These are phyloP conservation scores for Chascanopsetta lugubris DNA, from an alignment of 2,113 vertebrate species.

Conservation along the genomic window DNA sequence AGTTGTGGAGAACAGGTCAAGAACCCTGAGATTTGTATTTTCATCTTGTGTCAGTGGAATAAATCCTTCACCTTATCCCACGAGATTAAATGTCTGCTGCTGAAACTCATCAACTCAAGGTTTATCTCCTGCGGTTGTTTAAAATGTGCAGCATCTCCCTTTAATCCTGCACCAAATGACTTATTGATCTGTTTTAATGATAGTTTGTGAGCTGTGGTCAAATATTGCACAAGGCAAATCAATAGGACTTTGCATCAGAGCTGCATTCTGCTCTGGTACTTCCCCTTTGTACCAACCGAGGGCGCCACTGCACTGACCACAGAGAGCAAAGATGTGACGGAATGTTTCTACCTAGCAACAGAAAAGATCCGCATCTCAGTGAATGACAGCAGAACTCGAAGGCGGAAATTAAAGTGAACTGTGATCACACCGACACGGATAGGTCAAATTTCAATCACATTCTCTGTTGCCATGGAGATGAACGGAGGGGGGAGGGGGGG, in stretches of 20 bases:
- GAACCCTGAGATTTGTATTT: conserved; percentile 28
- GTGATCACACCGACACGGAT: too few relatives aligned
- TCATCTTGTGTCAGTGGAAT: not conserved
- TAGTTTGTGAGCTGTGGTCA: not conserved
- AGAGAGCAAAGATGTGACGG: not conserved
- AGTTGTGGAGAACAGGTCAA: conserved; percentile 19
- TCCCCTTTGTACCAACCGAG: conserved; percentile 54
- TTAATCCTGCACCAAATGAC: not conserved
- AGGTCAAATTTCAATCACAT: conserved; percentile 1
- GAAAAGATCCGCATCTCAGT: conserved; percentile 7
- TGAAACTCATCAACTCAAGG: conserved; percentile 2
- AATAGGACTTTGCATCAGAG: not conserved
- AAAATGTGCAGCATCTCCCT: not conserved
- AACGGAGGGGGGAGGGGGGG: not conserved
- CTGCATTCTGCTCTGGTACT: not conserved
- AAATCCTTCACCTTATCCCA: conserved; percentile 35
- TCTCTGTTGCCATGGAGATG: not conserved
- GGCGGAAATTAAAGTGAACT: too few relatives aligned
- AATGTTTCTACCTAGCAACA: conserved; percentile 29
- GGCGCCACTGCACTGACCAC: conserved; percentile 24
- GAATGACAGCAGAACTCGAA: not conserved
- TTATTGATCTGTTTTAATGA: not conserved
- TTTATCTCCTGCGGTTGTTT: not conserved
- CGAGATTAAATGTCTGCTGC: conserved; percentile 10
- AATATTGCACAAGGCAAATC: not conserved